Evolutionary conservation across 2,797 vertebrate genomes (phyloP), one percentile per base, ranked within the genome.

Genomic region (Enteromius viviparus): DNA sequence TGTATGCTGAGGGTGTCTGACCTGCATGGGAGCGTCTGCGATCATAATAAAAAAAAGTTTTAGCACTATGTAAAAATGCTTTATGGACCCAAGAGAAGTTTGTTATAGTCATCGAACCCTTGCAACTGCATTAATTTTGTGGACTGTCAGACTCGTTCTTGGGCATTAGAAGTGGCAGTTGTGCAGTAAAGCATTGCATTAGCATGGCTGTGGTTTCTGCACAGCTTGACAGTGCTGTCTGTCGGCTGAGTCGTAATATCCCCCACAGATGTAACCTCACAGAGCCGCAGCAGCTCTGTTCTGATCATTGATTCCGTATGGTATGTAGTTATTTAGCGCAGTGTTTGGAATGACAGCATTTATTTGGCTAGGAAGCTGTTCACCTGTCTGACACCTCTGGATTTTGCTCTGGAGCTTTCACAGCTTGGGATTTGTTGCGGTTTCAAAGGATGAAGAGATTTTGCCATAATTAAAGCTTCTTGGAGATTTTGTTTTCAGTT

Each of bases 101-200:
- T 45, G 49, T 42, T 58, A 9, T 66, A 83, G 81, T 70, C 81
- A 32, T 37, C 19, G 19, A 69, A 60, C 45, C 80, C 32, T 47
- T 70, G 49, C 69, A 79, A 47, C 42, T 40, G 32, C 45, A 53
- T 84, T 78, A 6, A 78, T 84, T 80, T 84, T 68, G 58, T 29
- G 68, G 58, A 79, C 58, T 84, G 82, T 84, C 81, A 76, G 60
- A 68, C 32, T 42, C 2, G 10, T 58, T 66, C 23, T 37, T 32
- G 55, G 34, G 40, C 34, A 76, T 75, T 68, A 82, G 62, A 58
- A 53, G 64, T 47, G 42, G 80, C 80, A 51, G 80, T 64, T 71
- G 55, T 76, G 81, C 81, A 76, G 81, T 76, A 82, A 82, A 82
- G 62, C 81, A 76, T 82, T 66, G 71, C 23, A 55, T 82, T 68